Evolutionary conservation across 2,888 invertebrate species (phyloP).

Genomic region (Blastobasis adustella): DNA sequence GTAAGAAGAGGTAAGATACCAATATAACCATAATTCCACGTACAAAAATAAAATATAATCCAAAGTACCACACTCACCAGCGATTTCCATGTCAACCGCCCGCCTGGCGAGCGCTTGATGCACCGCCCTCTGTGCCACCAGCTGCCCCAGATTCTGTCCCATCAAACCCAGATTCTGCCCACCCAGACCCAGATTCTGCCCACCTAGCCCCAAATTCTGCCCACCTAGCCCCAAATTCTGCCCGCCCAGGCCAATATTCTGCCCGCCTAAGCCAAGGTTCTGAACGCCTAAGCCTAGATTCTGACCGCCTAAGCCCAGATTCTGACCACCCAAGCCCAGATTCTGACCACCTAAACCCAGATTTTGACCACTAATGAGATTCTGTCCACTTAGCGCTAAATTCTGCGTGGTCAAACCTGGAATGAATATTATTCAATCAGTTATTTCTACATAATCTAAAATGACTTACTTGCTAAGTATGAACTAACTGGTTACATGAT

Average conservation of each 20-base stretch:
- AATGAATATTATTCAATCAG: neutral
- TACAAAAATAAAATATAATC: too few relatives aligned
- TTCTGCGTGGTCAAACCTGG: constrained; percentile 53
- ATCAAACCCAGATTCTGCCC: constrained; percentile 50
- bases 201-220: constrained; percentile 30
- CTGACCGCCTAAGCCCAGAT: constrained; percentile 48
- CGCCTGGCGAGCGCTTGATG: constrained; percentile 57
- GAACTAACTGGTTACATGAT: too few relatives aligned
- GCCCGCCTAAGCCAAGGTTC: constrained; percentile 31
- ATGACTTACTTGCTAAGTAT: too few relatives aligned
- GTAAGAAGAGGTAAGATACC: too few relatives aligned
- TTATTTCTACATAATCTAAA: too few relatives aligned
- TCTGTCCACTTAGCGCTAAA: constrained; percentile 36
- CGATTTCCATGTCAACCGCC: constrained; percentile 53
- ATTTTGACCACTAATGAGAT: constrained; percentile 32
- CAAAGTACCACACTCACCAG: constrained; percentile 17
- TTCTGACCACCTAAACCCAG: constrained; percentile 41
- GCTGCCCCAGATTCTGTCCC: constrained; percentile 49
- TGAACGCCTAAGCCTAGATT: constrained; percentile 39
- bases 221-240: constrained; percentile 43
- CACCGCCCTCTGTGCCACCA: constrained; percentile 56
- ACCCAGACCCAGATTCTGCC: constrained; percentile 35
- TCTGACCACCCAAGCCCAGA: constrained; percentile 32
- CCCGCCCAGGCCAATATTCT: constrained; percentile 42
- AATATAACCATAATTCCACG: too few relatives aligned